A percentile compares a stretch with the other conserved stretches of the same genome.
Evolutionary conservation across 2,797 vertebrate genomes (phyloP).

Genomic region (Scolopax rusticola): DNA sequence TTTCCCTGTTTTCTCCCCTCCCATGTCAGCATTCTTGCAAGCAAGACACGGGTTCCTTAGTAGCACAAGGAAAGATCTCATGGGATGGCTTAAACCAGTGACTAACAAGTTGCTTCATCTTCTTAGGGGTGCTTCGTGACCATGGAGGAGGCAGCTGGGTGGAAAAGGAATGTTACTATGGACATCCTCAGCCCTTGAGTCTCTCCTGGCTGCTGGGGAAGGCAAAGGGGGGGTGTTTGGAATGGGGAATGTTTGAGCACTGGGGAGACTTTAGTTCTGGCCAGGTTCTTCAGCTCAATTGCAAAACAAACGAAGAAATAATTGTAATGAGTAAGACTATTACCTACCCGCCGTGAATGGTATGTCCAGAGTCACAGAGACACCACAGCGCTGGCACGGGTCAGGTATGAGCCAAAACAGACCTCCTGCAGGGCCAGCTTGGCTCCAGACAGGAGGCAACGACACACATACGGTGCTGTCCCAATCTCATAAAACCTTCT

Average conservation of each 20-base stretch:
- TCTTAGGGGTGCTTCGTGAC: not conserved
- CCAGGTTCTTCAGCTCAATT: not conserved
- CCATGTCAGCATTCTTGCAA: not conserved
- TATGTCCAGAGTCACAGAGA: not conserved
- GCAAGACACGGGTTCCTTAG: rapidly evolving
- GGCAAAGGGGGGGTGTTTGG: not conserved
- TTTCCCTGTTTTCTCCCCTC: not conserved
- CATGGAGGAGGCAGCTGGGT: not conserved
- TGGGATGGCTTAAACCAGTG: not conserved
- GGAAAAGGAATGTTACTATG: not conserved
- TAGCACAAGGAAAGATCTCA: not conserved
- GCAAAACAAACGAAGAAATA: not conserved
- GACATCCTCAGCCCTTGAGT: rapidly evolving
- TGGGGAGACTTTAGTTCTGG: not conserved
- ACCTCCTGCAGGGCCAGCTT: not conserved
- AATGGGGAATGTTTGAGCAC: not conserved
- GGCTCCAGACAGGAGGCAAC: not conserved
- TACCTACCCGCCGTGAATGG: not conserved
- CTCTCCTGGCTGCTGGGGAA: not conserved
- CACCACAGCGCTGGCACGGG: not conserved
- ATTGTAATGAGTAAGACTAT: not conserved
- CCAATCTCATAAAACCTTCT: not conserved
- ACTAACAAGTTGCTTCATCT: not conserved
- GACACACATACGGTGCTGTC: not conserved
- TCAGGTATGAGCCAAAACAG: not conserved